A percentile compares a stretch with the other conserved stretches of the same genome.
phyloP scores from a whole-genome alignment of 2,888 invertebrate species.

The Clitarchus hookeri region DNA sequence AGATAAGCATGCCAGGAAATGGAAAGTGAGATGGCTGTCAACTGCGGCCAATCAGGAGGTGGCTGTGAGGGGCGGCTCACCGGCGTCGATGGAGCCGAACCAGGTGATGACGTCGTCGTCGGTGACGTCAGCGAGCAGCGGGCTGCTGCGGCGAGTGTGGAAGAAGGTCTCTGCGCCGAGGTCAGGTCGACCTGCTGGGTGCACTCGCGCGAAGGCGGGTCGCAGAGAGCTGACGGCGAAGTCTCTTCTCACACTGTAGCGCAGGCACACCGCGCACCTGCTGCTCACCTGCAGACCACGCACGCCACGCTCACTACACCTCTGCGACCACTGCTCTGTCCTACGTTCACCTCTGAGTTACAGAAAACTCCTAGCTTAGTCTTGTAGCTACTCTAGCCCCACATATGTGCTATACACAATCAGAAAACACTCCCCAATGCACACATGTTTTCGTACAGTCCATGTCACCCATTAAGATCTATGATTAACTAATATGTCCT shows the following conservation, averaged over 20 bases:
- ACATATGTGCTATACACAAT: too few relatives aligned
- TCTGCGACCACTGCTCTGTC: too few relatives aligned
- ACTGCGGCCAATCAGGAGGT: too few relatives aligned
- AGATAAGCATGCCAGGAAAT: neutral
- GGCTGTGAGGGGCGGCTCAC: neutral
- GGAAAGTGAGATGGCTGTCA: too few relatives aligned
- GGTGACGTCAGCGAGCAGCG: constrained; percentile 63
- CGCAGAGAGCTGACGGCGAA: constrained; percentile 65
- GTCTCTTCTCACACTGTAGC: constrained; percentile 63
- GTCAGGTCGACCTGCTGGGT: constrained; percentile 65
- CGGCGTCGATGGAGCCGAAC: constrained; percentile 63
- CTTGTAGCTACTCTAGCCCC: too few relatives aligned
- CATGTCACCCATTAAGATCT: too few relatives aligned
- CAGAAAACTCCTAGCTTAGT: too few relatives aligned
- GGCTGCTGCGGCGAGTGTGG: constrained; percentile 64
- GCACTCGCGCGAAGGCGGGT: constrained; percentile 67
- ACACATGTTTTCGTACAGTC: too few relatives aligned
- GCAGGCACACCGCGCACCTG: constrained; percentile 66
- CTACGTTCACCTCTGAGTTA: too few relatives aligned
- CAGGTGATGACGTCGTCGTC: constrained; percentile 70
- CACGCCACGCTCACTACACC: too few relatives aligned
- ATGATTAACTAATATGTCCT: too few relatives aligned
- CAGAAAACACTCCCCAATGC: too few relatives aligned
- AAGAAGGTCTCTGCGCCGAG: constrained; percentile 68
- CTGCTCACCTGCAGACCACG: constrained; percentile 58